phyloP scores from a whole-genome alignment of 1,140 invertebrate genomes.

The Sinella curviseta region DNA sequence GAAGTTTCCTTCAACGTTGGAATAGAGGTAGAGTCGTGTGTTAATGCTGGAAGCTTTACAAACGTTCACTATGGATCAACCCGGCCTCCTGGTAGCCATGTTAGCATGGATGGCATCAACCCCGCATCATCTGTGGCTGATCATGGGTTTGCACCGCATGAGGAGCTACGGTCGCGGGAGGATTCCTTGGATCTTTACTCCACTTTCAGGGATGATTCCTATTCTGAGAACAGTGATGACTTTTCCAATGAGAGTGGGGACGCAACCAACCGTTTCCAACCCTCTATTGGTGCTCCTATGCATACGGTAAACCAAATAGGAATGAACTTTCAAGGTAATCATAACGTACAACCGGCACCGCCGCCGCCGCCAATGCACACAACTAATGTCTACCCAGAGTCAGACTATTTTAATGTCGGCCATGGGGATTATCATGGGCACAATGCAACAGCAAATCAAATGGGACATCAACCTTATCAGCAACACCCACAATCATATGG shows the following conservation, averaged over 20 bases:
- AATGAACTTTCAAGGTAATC: slow-evolving; percentile 33
- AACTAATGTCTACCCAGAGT: slow-evolving; percentile 38
- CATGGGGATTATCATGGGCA: slow-evolving; percentile 42
- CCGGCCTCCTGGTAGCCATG: slow-evolving; percentile 37
- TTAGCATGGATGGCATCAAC: slow-evolving; percentile 4
- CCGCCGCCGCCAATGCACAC: slow-evolving; percentile 45
- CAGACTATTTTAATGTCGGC: slow-evolving; percentile 43
- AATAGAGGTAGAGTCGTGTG: slow-evolving; percentile 64
- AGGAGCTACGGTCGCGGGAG: slow-evolving; percentile 61
- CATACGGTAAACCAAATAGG: slow-evolving; percentile 19
- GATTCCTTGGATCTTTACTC: slow-evolving; percentile 66
- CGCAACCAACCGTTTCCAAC: neutral
- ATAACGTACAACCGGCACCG: too few species aligned
- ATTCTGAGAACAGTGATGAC: slow-evolving; percentile 61
- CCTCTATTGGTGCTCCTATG: neutral
- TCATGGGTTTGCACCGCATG: slow-evolving; percentile 42
- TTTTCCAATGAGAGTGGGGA: slow-evolving; percentile 50
- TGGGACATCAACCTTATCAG: slow-evolving; percentile 33
- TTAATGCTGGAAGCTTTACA: slow-evolving; percentile 65
- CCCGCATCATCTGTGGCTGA: neutral
- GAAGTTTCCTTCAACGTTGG: slow-evolving; percentile 61
- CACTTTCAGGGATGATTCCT: slow-evolving; percentile 67
- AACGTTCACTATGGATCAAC: slow-evolving; percentile 62
- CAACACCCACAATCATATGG: slow-evolving; percentile 40
- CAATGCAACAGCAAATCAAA: neutral